Base-by-base conservation (phyloP, 1,140 invertebrate genomes). In the Pollicipes pollicipes region DNA sequence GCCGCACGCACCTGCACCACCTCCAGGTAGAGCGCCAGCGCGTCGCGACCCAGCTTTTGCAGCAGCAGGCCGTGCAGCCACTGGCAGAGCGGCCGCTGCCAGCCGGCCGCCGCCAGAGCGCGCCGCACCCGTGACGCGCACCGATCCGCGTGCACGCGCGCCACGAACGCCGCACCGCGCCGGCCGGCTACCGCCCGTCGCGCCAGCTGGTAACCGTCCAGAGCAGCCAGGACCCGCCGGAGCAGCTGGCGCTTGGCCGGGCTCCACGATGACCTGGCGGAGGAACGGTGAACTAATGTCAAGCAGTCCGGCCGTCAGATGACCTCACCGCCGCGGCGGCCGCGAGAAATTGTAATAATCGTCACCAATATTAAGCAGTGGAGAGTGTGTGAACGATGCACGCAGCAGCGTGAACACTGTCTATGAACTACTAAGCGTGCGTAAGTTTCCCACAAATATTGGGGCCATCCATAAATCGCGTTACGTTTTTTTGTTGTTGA, bases 11-110 rank as follows among this genome's bases (percentile, higher is more conserved):
- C 83, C 79, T 84, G 84, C 70, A 94, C 77, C 45, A 91, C 87
- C 76, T 93, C 90, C 3, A 93, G 78, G 78, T 93, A 94, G 27
- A 85, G 84, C 6, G 85, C 83, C 70, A 93, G 79, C 77, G 89
- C 87, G n/a, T 83, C 80, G 16, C 83, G 79, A 73, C 78, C 80
- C 0, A 87, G 83, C 75, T 87, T 80, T 66, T 92, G 89, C 70
- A 90, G 82, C 8, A 94, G 77, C 17, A 88, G 78, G 66, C 82
- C 80, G 77, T 94, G 90, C 45, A 94, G 78, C 91, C 91, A 94
- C 73, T 90, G 88, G 3, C 85, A 83, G 24, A 90, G 77, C 68
- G 85, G 84, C 16, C 83, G 77, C 74, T 92, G 87, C 89, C 90
- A 90, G 13, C 80, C 79, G 21, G 87, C 81, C 8, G 83, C 83